These are phyloP conservation scores for Sebastes kiyomatsui DNA, from an alignment of 2,797 vertebrate genomes.

Conservation along the genomic window DNA sequence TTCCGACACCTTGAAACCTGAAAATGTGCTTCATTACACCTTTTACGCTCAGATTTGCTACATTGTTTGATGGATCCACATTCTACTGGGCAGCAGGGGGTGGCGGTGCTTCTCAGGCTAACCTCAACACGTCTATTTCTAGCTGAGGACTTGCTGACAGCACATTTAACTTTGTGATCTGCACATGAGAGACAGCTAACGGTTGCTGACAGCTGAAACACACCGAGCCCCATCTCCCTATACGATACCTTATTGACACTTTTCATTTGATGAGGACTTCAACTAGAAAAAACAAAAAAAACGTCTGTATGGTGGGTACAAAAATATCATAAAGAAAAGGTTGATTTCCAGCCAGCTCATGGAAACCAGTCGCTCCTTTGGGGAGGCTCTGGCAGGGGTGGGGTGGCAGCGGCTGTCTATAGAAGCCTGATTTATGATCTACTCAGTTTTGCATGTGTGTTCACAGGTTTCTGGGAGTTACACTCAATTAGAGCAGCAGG, in stretches of 20 bases:
- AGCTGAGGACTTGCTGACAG: conserved; percentile 78
- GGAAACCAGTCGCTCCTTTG: conserved; percentile 63
- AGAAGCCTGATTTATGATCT: conserved; percentile 72
- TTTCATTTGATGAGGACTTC: conserved; percentile 59
- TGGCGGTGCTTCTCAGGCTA: conserved; percentile 64
- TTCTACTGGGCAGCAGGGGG: conserved; percentile 67
- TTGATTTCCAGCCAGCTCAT: conserved; percentile 60
- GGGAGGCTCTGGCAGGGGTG: conserved; percentile 37
- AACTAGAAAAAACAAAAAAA: not conserved
- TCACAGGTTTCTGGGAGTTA: conserved; percentile 78
- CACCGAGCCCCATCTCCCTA: conserved; percentile 54
- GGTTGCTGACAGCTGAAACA: conserved; percentile 69
- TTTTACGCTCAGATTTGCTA: conserved; percentile 50
- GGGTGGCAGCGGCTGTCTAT: conserved; percentile 59
- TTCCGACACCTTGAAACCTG: conserved; percentile 58
- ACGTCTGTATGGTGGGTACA: conserved; percentile 21
- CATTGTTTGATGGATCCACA: conserved; percentile 63
- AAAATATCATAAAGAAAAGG: conserved; percentile 50
- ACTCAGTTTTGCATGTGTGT: conserved; percentile 71
- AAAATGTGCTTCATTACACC: conserved; percentile 69
- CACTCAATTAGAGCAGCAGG: conserved; percentile 79
- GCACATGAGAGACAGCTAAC: conserved; percentile 77
- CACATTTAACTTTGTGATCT: conserved; percentile 80
- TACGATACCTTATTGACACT: conserved; percentile 66
- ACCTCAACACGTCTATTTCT: conserved; percentile 79